Base-by-base conservation (phyloP, 1,140 invertebrate species). In the Calosoma granatense region DNA sequence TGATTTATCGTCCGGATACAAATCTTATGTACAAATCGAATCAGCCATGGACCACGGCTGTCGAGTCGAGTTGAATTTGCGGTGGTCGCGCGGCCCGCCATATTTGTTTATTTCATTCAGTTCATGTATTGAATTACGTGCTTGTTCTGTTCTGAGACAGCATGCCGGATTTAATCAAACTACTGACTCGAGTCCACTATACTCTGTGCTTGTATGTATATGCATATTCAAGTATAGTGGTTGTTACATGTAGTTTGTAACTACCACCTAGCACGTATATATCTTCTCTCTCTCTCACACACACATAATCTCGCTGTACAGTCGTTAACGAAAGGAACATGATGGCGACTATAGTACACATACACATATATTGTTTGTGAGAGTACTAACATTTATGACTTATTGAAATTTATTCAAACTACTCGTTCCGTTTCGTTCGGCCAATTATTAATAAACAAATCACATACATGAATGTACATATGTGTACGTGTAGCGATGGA, bases 1-100 rank as follows among this genome's bases (percentile, higher is more conserved):
- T 47, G 41, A 47, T 47, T 47, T 47, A 47, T 47, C 17, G 41
- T 47, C 17, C 41, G 41, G 41, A 47, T 47, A 47, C 41, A 47
- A 47, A 47, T 47, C 41, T 47, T 47, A 47, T 17, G 17, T 47
- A 47, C 17, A 47, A 47, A 47, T 47, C 17, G 41, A 47, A 12
- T 47, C 41, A 17, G 15, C 9, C 15, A 17, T 17, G 17, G 41
- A 3, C 41, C 15, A 17, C 9, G 17, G 41, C 15, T 47, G 41
- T 47, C 41, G 6, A 47, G 41, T 47, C 15, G 17, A 11, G 3
- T 6, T 47, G 6, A 9, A 11, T 9, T 47, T 47, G 41, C 4
- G 6, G 6, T 17, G 41, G 41, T 11, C 9, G 3, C 4, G 17
- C 41, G 17, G 9, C 3, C 9, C 41, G 41, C 41, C 41, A 47